Evolutionary conservation across 2,113 vertebrate genomes (phyloP).

Genomic region (Sturnus vulgaris): DNA sequence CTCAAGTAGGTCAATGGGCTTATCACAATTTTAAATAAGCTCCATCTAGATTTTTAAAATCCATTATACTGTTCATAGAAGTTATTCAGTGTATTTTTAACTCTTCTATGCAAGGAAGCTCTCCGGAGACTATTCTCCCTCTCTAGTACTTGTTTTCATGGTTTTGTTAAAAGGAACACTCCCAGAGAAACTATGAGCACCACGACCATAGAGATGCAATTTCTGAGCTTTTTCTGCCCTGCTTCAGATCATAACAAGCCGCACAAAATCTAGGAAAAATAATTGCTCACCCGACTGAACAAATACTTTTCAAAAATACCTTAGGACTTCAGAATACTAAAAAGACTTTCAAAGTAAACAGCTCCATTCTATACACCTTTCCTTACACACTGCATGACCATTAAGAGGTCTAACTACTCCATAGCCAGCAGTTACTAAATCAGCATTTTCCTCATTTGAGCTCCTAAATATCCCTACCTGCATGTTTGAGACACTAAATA

Average conservation of each 20-base stretch:
- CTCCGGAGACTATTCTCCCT: neutral
- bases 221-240: neutral
- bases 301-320: neutral
- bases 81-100: neutral
- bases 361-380: neutral
- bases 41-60: neutral
- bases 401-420: neutral
- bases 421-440: constrained; percentile 23
- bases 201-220: neutral
- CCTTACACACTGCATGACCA: neutral
- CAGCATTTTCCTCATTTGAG: neutral
- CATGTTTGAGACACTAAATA: neutral
- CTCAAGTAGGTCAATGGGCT: neutral
- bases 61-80: neutral
- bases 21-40: neutral
- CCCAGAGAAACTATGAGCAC: neutral
- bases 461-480: neutral
- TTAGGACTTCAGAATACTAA: neutral
- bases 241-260: neutral
- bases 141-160: neutral
- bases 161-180: neutral
- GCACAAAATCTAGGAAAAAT: neutral
- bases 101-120: neutral
- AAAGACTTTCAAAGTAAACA: neutral
- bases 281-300: neutral